Evolutionary conservation across 2,113 vertebrate species (phyloP), one percentile per base, ranked within the genome.

Genomic region (Perca flavescens): DNA sequence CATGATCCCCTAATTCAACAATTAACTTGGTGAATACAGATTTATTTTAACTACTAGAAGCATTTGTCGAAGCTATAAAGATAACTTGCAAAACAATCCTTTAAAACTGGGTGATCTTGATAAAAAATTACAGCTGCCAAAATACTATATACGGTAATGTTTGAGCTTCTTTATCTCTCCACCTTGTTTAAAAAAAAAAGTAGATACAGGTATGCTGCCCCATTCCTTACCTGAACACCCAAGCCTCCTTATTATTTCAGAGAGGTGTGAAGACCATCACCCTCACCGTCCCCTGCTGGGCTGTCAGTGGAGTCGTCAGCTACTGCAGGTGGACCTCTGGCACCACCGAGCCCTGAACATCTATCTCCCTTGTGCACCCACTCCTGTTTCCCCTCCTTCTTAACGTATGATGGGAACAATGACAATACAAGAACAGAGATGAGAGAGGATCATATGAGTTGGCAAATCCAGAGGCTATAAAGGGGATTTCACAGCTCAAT

Each of bases 401-500:
- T 43, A 54, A 61, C 19, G 31, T 80, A 65, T 46, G 67, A 81
- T 71, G 57, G 77, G 70, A 88, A 92, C 84, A 85, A 75, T 63
- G 47, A 91, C 82, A 84, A 85, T 61, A 80, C 67, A 70, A 77
- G 85, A 78, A 54, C 25, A 78, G 72, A 84, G 69, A 90, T 73
- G 64, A 90, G 90, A 84, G 80, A 19, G 64, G 78, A 90, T 93
- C 83, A 83, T 89, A 88, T 84, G 61, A 90, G 84, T 50, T 54
- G 83, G 80, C 84, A 91, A 87, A 88, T 91, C 83, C 86, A 73
- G 66, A 34, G 75, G 73, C 66, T 62, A 69, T 72, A 57, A 72
- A 77, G 82, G 74, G 89, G 86, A 92, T 94, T 94, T 93, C 89
- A 92, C 91, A 94, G 90, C 84, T 92, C 89, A 87, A 83, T 93